A percentile compares a stretch with the other conserved stretches of the same genome.
phyloP scores from a whole-genome alignment of 2,888 invertebrate genomes.

The Arrhopalites spinosus region DNA sequence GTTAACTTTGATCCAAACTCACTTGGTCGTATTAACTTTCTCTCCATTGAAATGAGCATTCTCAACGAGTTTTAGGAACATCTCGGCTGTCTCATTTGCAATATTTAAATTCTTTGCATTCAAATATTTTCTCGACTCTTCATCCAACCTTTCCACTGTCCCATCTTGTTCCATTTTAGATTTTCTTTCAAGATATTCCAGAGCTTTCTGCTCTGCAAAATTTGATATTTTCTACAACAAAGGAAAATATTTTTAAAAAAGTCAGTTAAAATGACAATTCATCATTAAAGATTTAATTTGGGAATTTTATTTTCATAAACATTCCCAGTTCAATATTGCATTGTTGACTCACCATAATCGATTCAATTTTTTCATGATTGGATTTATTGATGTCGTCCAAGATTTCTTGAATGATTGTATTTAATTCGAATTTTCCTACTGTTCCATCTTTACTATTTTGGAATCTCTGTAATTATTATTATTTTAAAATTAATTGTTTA shows the following conservation, averaged over 20 bases:
- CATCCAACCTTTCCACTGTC: conserved; percentile 33
- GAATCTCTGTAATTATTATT: conserved; percentile 73
- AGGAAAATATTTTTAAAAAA: neutral
- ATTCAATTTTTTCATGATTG: conserved; percentile 85
- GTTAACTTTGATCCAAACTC: too few species aligned
- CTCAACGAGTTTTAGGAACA: conserved; percentile 62
- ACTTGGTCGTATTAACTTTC: conserved; percentile 21
- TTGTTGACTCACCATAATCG: conserved; percentile 73
- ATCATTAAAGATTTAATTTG: neutral
- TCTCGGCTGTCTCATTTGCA: conserved; percentile 42
- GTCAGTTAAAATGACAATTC: neutral
- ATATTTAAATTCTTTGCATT: conserved; percentile 78
- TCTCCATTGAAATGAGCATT: conserved; percentile 31
- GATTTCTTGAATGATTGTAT: conserved; percentile 76
- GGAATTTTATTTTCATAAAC: neutral
- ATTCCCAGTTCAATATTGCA: too few species aligned
- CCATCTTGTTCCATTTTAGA: conserved; percentile 60
- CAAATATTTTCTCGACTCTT: conserved; percentile 64
- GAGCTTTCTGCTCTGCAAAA: conserved; percentile 50
- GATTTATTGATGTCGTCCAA: conserved; percentile 80
- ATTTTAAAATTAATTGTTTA: too few species aligned
- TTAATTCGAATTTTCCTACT: conserved; percentile 79
- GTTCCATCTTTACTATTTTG: conserved; percentile 67
- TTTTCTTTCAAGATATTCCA: conserved; percentile 46
- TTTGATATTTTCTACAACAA: conserved; percentile 46